phyloP scores from a whole-genome alignment of 1,140 invertebrate genomes.

The Protaetia brevitarsis region DNA sequence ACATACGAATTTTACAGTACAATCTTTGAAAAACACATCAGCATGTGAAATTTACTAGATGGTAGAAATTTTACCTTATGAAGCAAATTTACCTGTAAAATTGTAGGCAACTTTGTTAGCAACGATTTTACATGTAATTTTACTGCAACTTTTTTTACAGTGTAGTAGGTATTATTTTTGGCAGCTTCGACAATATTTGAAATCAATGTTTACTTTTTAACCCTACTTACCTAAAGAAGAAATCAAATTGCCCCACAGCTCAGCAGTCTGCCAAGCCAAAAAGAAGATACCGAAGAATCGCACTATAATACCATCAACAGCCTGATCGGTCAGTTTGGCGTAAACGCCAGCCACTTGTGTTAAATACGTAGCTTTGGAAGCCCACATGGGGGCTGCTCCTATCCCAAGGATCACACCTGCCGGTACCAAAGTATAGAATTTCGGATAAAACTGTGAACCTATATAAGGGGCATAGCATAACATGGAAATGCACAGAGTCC shows the following conservation, averaged over 20 bases:
- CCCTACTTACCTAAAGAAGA: slow-evolving; percentile 78
- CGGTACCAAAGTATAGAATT: slow-evolving; percentile 88
- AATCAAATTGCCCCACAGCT: slow-evolving; percentile 93
- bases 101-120: too few relatives aligned
- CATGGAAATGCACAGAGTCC: slow-evolving; percentile 90
- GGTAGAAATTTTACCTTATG: too few relatives aligned
- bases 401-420: slow-evolving; percentile 85
- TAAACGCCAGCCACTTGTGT: slow-evolving; percentile 89
- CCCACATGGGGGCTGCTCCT: slow-evolving; percentile 94
- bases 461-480: slow-evolving; percentile 92
- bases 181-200: too few relatives aligned
- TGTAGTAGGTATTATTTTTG: too few relatives aligned
- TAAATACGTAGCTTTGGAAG: slow-evolving; percentile 92
- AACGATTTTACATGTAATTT: too few relatives aligned
- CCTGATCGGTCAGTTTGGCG: slow-evolving; percentile 81
- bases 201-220: too few relatives aligned
- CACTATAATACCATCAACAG: slow-evolving; percentile 86
- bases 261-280: slow-evolving; percentile 92
- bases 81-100: too few relatives aligned
- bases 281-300: slow-evolving; percentile 98
- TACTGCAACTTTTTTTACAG: too few relatives aligned
- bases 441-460: slow-evolving; percentile 86
- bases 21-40: too few relatives aligned
- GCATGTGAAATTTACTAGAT: too few relatives aligned
- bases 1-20: too few relatives aligned